These are phyloP conservation scores for Phoenicopterus ruber DNA, from an alignment of 2,113 vertebrate genomes.

Conservation along the genomic window DNA sequence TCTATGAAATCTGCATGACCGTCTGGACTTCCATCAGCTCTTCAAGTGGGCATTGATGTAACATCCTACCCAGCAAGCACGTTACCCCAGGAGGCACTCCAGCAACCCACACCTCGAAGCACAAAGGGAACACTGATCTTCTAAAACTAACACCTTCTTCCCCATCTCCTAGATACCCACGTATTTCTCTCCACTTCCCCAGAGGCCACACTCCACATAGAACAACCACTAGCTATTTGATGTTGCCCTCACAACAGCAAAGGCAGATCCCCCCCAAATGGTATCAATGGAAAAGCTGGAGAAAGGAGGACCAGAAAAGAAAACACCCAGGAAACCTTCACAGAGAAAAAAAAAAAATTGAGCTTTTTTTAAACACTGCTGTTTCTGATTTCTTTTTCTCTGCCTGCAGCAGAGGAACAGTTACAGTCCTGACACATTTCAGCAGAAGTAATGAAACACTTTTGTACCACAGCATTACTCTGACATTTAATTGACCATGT, in stretches of 20 bases:
- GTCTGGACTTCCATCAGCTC: background rate
- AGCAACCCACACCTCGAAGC: background rate
- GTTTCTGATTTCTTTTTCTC: background rate
- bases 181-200: background rate
- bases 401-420: background rate
- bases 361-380: background rate
- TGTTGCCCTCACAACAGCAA: background rate
- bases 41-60: background rate
- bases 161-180: background rate
- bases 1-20: background rate
- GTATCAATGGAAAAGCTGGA: background rate
- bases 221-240: background rate
- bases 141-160: background rate
- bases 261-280: background rate
- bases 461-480: background rate
- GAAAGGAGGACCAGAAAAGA: background rate
- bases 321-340: background rate
- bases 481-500: background rate
- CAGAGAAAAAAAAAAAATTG: background rate
- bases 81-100: background rate
- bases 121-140: background rate
- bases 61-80: background rate
- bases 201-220: background rate
- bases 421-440: background rate
- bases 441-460: background rate